Evolutionary conservation across 2,113 vertebrate genomes (phyloP).

Genomic region (Oxyruncus cristatus): DNA sequence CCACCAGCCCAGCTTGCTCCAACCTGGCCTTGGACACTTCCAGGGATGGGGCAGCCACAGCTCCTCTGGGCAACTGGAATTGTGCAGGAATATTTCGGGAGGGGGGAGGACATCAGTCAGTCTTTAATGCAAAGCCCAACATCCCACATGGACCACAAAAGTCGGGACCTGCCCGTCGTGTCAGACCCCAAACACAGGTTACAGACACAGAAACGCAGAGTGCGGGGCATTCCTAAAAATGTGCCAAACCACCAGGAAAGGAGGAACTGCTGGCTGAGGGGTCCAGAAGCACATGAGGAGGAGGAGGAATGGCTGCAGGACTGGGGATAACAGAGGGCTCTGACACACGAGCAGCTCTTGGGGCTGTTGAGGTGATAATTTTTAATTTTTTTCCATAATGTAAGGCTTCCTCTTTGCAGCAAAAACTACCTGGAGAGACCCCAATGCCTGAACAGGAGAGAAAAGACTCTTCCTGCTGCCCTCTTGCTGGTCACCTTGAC

Average conservation of each 20-base stretch:
- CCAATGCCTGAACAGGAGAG: not conserved
- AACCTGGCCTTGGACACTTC: not conserved
- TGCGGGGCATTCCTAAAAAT: not conserved
- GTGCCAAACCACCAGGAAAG: not conserved
- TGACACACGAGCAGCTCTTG: accelerated
- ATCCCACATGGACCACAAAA: accelerated
- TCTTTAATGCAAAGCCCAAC: not conserved
- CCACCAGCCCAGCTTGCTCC: not conserved
- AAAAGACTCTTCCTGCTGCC: not conserved
- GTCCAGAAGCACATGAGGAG: not conserved
- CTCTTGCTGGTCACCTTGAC: slow-evolving; percentile 18
- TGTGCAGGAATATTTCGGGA: not conserved
- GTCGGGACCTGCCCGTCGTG: accelerated
- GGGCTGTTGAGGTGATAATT: not conserved
- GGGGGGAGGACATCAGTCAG: not conserved
- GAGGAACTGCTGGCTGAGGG: not conserved
- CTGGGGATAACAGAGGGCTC: accelerated
- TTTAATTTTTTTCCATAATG: not conserved
- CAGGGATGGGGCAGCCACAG: not conserved
- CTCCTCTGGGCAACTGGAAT: not conserved
- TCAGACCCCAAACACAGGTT: not conserved
- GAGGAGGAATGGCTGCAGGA: not conserved
- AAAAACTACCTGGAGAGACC: not conserved
- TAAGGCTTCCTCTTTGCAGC: not conserved
- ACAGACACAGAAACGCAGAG: not conserved